Percentiles rank a stretch among this genome's conserved stretches.
Evolutionary conservation across 2,888 invertebrate species (phyloP).

Genomic region (Gisinianus flammeolus): DNA sequence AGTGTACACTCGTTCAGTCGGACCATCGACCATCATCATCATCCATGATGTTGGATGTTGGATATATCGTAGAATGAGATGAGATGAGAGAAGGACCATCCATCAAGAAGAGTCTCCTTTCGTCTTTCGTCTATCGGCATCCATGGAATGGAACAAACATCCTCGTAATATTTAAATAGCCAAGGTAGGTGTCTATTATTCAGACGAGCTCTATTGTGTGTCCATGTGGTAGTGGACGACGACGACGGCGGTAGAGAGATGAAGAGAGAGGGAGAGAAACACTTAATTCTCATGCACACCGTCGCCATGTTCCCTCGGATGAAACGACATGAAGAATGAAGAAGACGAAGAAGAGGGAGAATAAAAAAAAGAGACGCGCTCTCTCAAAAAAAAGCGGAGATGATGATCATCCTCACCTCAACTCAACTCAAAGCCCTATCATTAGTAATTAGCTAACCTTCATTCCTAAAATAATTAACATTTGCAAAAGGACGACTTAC

Average conservation of each 20-base stretch:
- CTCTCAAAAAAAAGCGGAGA: slow-evolving; percentile 10
- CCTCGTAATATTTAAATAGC: slow-evolving; percentile 24
- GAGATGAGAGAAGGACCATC: slow-evolving; percentile 25
- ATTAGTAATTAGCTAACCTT: slow-evolving; percentile 44
- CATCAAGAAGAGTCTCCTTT: slow-evolving; percentile 19
- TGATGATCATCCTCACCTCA: slow-evolving; percentile 39
- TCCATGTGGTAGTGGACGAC: neutral
- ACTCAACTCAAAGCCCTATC: slow-evolving; percentile 37
- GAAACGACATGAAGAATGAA: neutral
- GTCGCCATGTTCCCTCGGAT: slow-evolving; percentile 19
- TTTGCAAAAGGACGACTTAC: slow-evolving; percentile 12
- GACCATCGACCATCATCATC: slow-evolving; percentile 17
- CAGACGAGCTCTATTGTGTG: neutral
- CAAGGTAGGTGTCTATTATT: slow-evolving; percentile 39
- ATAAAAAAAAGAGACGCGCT: slow-evolving; percentile 9
- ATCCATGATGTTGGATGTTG: neutral
- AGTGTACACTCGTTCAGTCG: neutral
- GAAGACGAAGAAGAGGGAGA: neutral
- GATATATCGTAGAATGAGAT: slow-evolving; percentile 1
- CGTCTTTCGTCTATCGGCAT: neutral
- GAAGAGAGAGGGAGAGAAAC: neutral
- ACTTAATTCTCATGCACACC: slow-evolving; percentile 11
- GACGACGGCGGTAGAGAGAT: neutral
- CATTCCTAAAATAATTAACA: slow-evolving; percentile 25
- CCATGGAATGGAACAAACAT: neutral